Evolutionary conservation across 2,888 invertebrate genomes (phyloP), one percentile per base, ranked within the genome.

Genomic region (Lochmaea capreae): DNA sequence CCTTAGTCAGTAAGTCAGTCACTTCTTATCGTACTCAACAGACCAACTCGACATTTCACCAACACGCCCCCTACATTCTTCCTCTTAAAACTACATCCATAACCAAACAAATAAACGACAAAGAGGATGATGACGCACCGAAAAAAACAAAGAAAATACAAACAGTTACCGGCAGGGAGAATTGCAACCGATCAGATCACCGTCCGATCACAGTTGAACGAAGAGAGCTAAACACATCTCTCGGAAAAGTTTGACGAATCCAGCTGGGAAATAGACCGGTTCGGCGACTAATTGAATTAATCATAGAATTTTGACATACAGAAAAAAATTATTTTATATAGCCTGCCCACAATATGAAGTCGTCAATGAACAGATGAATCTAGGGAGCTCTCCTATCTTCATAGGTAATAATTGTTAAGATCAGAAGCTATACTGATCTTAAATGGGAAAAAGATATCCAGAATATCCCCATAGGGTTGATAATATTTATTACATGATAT

Each of bases 91-190:
- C 18, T 42, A 52, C 42, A 54, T 26, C 62, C 63, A 63, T 62
- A 61, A 46, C 11, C 62, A 70, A 62, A 63, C 65, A 65, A 68
- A 71, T 65, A 65, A 58, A 65, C 58, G 43, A 71, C 43, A 65
- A 58, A 58, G 71, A 63, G 52, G 71, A 57, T 71, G 71, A 57
- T 71, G 71, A 71, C 71, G 57, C 57, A 71, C 18, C 71, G 42
- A 8, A 43, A 33, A n/a, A 65, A 58, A 62, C 71, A 71, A 71
- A 71, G 65, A 70, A 70, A 54, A 59, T 22, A 43, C 43, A 33
- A 61, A 68, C 43, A 46, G 39, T 68, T 18, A 42, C 61, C 22
- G 49, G 39, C 33, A 18, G 49, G 52, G 54, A 68, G 39, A 71
- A 65, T 71, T 71, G 71, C 71, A 61, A 57, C 10, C 52, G 22